Evolutionary conservation across 1,140 invertebrate species (phyloP), one percentile per base, ranked within the genome.

Genomic region (Drosophila eugracilis): DNA sequence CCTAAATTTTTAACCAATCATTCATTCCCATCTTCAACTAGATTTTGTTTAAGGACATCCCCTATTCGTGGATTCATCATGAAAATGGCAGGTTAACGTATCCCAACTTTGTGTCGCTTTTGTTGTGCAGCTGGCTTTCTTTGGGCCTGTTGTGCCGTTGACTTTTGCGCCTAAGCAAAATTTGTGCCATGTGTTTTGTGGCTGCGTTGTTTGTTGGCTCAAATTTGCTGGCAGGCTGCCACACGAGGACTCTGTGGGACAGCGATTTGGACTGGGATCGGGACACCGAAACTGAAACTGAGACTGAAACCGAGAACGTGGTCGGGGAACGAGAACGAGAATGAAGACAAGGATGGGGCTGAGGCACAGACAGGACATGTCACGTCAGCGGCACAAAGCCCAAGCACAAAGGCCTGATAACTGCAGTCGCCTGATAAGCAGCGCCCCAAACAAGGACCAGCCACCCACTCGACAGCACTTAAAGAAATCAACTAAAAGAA

Each of bases 361-460:
- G 28, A 44, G 69, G 21, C 30, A 32, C 49, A 57, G 36, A 80
- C 75, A 86, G 83, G 73, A 86, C 83, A 88, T 76, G 78, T 86
- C 81, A 86, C 78, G 81, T 86, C 81, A 86, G 69, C 77, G 83
- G 72, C 80, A 86, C 77, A 85, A 86, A 74, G 58, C 67, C 58
- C 21, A 17, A 44, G 55, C 70, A 74, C 70, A 74, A 74, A 74
- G 57, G 48, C 71, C 81, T 85, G 80, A 85, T 85, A 85, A 86
- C 80, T 85, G 80, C 81, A 85, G 83, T 79, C 81, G 75, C 66
- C 78, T 65, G 71, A 74, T 74, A 74, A 74, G 81, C 79, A 30
- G 63, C 52, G 14, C 21, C 26, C 24, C 34, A 49, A 66, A 41
- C 45, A 44, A 66, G 60, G 26, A 41, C 28, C 49, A 7, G 21